Evolutionary conservation across 2,113 vertebrate species (phyloP), one percentile per base, ranked within the genome.

Genomic region (Chloroceryle aenea): DNA sequence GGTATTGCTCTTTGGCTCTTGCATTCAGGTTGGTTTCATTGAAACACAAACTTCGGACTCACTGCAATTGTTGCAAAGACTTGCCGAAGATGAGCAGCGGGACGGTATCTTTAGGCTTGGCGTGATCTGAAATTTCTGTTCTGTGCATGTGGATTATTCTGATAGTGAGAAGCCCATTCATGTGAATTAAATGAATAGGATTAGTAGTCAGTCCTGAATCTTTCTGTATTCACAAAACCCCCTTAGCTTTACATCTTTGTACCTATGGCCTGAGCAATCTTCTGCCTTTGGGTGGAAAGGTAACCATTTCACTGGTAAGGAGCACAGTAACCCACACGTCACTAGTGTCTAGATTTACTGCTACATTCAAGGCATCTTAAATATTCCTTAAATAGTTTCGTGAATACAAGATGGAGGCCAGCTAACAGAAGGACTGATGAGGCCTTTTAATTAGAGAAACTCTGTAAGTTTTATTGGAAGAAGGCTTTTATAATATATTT

Each of bases 41-140:
- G 38, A 45, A 91, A 63, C 63, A 38, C 34, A 52, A 68, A 43
- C 2, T 45, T 72, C 14, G 0, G 9, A 19, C 10, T 11, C 18
- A 9, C 4, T 0, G 1, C 17, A 40, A 0, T 12, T 77, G 32
- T 43, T 74, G 10, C 43, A 26, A n/a, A 79, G 47, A 8, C 73
- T 63, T 32, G 11, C 15, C 72, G 29, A 79, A 47, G 58, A 6
- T 63, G 52, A 81, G 62, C 45, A 79, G 74, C 36, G 26, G 10
- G 9, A 6, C 12, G 3, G 16, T 25, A 19, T 78, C 40, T 38
- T 38, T 40, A 74, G 45, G 9, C 34, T 67, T 63, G 42, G 3
- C 9, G 3, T 59, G 61, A 63, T 67, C 36, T 63, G 45, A 13
- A 16, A 32, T 80, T 42, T 74, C 48, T 47, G 14, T 58, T 12